Evolutionary conservation across 2,797 vertebrate genomes (phyloP), one percentile per base, ranked within the genome.

Genomic region (Apogon talboti): DNA sequence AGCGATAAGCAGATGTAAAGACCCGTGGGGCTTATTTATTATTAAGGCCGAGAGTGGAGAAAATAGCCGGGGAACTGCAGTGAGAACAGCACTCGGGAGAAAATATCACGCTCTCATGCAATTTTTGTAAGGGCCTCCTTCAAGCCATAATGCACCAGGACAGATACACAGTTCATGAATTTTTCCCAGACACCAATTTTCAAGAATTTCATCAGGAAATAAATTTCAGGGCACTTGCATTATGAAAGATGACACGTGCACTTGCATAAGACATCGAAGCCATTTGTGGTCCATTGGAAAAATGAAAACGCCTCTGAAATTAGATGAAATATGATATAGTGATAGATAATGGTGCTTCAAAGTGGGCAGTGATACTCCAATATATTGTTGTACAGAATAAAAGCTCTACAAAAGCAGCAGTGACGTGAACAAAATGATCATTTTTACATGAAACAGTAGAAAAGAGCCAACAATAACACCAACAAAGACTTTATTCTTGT

Each of bases 1-100:
- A 58, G 57, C 40, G 84, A 92, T 89, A 91, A 89, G 82, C 82
- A 86, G 72, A 91, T 90, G 74, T 75, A 78, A 88, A 74, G 70
- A 79, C 77, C 73, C 43, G 3, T 57, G 44, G 45, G 81, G 48
- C 59, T 79, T 83, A 84, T 92, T 87, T 89, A 85, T 86, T 88
- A 82, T 86, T 72, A 70, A 64, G 66, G 65, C 33, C 14, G 14
- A 63, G 63, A 51, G 64, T 47, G 38, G 66, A 59, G 35, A 53
- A 66, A 63, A 61, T 37, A 63, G 64, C 47, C 33, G 45, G 24
- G 62, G 60, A 60, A 16, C 13, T 13, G 33, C 53, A 59, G 52
- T 49, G 47, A 77, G 69, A 72, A 41, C 7, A 38, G 56, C 6
- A 1, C 44, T 56, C 38, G 62, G 67, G 70, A 75, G 78, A 75